phyloP scores from a whole-genome alignment of 2,888 invertebrate species.

The Dolichomitus sp. region DNA sequence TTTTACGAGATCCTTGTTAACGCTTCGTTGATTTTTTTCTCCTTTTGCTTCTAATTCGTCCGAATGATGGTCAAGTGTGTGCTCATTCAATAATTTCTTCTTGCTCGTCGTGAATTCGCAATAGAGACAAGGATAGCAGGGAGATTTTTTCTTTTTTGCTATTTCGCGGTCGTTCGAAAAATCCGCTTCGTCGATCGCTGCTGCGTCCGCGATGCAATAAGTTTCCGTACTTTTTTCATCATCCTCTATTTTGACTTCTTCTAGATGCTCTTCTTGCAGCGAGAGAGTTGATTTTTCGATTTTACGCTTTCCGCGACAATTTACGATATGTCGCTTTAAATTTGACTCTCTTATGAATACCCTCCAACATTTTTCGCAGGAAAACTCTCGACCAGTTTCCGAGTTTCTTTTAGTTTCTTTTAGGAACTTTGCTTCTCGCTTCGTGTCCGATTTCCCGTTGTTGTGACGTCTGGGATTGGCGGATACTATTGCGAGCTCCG shows the following conservation, averaged over 20 bases:
- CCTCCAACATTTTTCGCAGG: slow-evolving; percentile 67
- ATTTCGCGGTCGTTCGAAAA: background rate
- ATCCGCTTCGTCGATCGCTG: background rate
- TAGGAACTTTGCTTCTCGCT: slow-evolving; percentile 1
- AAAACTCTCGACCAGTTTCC: slow-evolving; percentile 21
- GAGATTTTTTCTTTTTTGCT: background rate
- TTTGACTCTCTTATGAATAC: slow-evolving; percentile 65
- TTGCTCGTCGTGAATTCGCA: slow-evolving; percentile 72
- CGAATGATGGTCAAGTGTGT: slow-evolving; percentile 71
- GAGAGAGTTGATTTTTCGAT: background rate
- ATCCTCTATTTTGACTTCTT: background rate
- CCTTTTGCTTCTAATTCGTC: slow-evolving; percentile 60
- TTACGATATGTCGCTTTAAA: slow-evolving; percentile 56
- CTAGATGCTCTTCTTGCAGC: background rate
- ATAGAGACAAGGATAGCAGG: slow-evolving; percentile 71
- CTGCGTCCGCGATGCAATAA: background rate
- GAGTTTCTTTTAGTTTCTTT: background rate
- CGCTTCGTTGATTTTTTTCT: slow-evolving; percentile 61
- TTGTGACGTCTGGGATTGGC: slow-evolving; percentile 36
- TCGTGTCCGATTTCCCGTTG: slow-evolving; percentile 52
- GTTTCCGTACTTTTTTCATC: background rate
- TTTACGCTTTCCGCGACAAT: slow-evolving; percentile 22
- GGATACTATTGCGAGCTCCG: background rate
- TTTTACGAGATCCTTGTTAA: slow-evolving; percentile 83
- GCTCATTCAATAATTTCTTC: slow-evolving; percentile 72